Evolutionary conservation across 2,888 invertebrate genomes (phyloP).

Genomic region (Plebejus melissa): DNA sequence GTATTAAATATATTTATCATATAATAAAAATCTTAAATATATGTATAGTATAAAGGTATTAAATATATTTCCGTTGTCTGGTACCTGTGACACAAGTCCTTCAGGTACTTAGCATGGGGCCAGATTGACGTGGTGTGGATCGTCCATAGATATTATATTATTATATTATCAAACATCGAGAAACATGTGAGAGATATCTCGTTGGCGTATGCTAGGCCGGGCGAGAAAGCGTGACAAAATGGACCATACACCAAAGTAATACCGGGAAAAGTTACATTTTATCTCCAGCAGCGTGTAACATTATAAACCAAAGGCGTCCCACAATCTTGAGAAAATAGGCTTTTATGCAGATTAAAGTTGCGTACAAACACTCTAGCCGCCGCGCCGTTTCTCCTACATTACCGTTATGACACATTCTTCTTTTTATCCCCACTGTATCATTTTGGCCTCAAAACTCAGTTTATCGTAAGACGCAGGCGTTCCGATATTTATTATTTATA

Average conservation of each 20-base stretch:
- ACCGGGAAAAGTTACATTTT: constrained; percentile 11
- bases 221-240: not conserved
- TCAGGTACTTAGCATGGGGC: too few species aligned
- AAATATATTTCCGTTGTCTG: too few species aligned
- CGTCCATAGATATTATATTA: too few species aligned
- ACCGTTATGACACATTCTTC: constrained; percentile 7
- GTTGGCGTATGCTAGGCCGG: not conserved
- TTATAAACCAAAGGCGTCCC: constrained; percentile 20
- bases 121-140: too few species aligned
- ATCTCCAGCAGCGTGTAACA: not conserved
- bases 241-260: not conserved
- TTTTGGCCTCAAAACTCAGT: not conserved
- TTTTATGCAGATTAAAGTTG: constrained; percentile 26
- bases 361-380: constrained; percentile 1
- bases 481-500: not conserved
- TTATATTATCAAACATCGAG: too few species aligned
- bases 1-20: too few species aligned
- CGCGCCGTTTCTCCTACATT: constrained; percentile 21
- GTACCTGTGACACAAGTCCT: too few species aligned
- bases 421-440: constrained; percentile 15
- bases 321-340: constrained; percentile 23
- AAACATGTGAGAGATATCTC: too few species aligned
- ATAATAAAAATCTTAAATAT: too few species aligned
- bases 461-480: not conserved
- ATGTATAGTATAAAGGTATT: too few species aligned